phyloP scores from a whole-genome alignment of 2,797 vertebrate species.

The Crocodylus rhombifer region DNA sequence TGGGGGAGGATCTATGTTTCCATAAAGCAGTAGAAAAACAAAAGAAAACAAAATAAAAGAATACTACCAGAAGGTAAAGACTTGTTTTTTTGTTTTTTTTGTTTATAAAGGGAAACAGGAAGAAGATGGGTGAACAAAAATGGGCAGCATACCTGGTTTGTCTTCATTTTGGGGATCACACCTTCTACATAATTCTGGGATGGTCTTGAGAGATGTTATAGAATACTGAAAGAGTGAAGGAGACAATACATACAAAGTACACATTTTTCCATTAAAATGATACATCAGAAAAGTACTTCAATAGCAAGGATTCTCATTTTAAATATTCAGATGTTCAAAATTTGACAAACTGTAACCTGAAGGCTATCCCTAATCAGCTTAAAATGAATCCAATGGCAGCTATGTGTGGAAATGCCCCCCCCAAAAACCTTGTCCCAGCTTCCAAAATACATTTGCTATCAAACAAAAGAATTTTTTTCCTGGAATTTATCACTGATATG shows the following conservation, averaged over 20 bases:
- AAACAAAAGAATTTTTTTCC: background rate
- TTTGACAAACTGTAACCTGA: background rate
- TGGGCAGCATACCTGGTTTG: slow-evolving; percentile 86
- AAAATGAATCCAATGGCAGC: background rate
- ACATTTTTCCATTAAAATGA: background rate
- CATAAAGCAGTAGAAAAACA: slow-evolving; percentile 50
- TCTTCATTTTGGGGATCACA: slow-evolving; percentile 92
- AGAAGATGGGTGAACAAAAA: background rate
- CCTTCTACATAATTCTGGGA: slow-evolving; percentile 94
- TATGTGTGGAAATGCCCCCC: background rate
- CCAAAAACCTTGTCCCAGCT: background rate
- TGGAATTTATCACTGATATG: background rate
- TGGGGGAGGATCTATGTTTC: slow-evolving; percentile 30
- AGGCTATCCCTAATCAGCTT: background rate
- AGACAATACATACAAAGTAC: background rate
- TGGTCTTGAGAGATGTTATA: slow-evolving; percentile 94
- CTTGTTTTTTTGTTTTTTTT: too few relatives aligned
- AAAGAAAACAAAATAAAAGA: slow-evolving; percentile 51
- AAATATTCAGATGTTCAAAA: background rate
- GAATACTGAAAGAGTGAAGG: slow-evolving; percentile 86
- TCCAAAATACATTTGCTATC: background rate
- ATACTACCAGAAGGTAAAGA: slow-evolving; percentile 24
- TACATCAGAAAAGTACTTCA: background rate
- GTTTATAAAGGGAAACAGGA: background rate
- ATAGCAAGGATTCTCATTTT: background rate